Evolutionary conservation across 2,113 vertebrate species (phyloP).

Genomic region (Sisor rabdophorus): DNA sequence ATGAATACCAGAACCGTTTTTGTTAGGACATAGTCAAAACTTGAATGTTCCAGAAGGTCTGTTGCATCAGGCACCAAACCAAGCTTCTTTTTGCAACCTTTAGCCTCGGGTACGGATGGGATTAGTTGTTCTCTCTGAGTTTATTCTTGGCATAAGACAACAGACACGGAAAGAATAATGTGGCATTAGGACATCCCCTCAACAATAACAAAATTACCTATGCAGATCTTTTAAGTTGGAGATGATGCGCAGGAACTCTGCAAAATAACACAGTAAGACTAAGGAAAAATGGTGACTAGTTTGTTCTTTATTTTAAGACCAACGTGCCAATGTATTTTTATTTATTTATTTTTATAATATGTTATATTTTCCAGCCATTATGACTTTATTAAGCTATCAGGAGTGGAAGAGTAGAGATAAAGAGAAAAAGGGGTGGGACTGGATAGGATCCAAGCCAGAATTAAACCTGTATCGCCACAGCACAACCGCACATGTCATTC

Average conservation of each 20-base stretch:
- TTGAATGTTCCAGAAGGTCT: slow-evolving; percentile 12
- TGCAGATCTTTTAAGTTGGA: not conserved
- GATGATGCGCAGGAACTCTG: not conserved
- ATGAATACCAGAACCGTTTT: not conserved
- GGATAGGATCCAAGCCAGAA: too few relatives aligned
- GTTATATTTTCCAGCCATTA: too few relatives aligned
- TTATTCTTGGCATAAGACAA: slow-evolving; percentile 43
- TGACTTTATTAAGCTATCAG: too few relatives aligned
- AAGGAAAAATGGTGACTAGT: not conserved
- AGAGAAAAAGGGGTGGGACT: too few relatives aligned
- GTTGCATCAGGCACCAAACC: slow-evolving; percentile 34
- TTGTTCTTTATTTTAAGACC: not conserved
- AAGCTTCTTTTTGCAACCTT: slow-evolving; percentile 18
- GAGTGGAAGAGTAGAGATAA: too few relatives aligned
- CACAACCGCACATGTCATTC: too few relatives aligned
- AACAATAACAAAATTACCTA: slow-evolving; percentile 21
- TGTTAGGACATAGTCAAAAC: slow-evolving; percentile 5
- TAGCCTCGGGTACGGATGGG: slow-evolving; percentile 19
- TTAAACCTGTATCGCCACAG: too few relatives aligned
- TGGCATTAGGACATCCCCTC: slow-evolving; percentile 13
- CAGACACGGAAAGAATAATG: slow-evolving; percentile 28
- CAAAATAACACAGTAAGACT: not conserved
- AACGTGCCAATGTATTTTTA: not conserved
- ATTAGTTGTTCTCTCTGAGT: slow-evolving; percentile 44
- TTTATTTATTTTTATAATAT: not conserved